A percentile compares a stretch with the other conserved stretches of the same genome.
Evolutionary conservation across 2,113 vertebrate species (phyloP).

Genomic region (Heliornis fulica): DNA sequence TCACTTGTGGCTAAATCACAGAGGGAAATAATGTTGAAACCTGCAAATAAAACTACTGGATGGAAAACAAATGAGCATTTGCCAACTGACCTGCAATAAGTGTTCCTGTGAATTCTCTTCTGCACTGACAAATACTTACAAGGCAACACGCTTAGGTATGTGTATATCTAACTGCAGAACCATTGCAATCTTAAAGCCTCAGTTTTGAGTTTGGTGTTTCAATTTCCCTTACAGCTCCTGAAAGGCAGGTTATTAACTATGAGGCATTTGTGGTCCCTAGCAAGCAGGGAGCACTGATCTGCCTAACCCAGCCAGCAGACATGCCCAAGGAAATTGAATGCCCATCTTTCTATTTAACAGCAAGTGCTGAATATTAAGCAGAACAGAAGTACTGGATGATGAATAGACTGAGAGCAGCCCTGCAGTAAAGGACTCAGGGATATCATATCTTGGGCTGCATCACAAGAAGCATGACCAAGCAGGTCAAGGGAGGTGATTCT

Average conservation of each 20-base stretch:
- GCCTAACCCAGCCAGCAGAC: not conserved
- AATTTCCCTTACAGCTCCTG: not conserved
- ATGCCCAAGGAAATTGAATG: not conserved
- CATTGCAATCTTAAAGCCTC: not conserved
- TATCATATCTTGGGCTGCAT: not conserved
- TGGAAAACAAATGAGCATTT: not conserved
- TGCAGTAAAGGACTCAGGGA: not conserved
- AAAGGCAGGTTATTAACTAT: fast-evolving
- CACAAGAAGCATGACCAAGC: not conserved
- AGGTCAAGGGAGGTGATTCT: not conserved
- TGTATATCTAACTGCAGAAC: not conserved
- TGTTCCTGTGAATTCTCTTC: not conserved
- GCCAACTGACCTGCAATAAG: not conserved
- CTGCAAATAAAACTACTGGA: not conserved
- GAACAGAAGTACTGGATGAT: not conserved
- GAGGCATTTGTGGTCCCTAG: fast-evolving
- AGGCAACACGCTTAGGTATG: not conserved
- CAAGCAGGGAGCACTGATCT: not conserved
- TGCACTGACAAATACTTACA: not conserved
- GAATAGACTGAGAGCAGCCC: not conserved
- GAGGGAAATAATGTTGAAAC: not conserved
- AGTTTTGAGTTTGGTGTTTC: not conserved
- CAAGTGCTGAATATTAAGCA: not conserved
- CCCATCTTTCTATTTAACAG: not conserved
- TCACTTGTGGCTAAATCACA: not conserved